phyloP scores from a whole-genome alignment of 92 coral and sea anemone species.

The Virgularia gustaviana region DNA sequence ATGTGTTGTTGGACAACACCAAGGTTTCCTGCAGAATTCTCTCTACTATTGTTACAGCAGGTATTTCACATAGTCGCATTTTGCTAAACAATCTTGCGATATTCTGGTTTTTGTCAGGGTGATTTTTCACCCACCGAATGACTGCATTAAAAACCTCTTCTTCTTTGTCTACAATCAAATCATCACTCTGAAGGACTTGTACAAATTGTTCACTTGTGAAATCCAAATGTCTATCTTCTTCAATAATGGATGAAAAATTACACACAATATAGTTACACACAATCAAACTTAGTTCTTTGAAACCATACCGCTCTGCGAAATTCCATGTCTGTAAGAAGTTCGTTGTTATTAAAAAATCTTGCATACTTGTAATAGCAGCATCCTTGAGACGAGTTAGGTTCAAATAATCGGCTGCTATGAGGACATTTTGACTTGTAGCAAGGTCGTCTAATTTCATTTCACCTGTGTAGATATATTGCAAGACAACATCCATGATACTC shows the following conservation, averaged over 20 bases:
- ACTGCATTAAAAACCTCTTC: constrained; percentile 28
- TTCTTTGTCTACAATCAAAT: constrained; percentile 25
- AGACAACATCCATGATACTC: constrained; percentile 24
- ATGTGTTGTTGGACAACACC: constrained; percentile 8
- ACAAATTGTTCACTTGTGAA: constrained; percentile 20
- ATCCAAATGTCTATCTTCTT: constrained; percentile 1
- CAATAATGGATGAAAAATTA: constrained; percentile 16
- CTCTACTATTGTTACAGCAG: constrained; percentile 5
- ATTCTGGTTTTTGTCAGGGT: background rate
- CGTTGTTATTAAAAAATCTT: constrained; percentile 22
- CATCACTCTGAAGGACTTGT: constrained; percentile 19
- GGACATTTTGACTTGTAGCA: constrained; percentile 18
- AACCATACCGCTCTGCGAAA: constrained; percentile 26
- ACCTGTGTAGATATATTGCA: constrained; percentile 31
- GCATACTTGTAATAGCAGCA: constrained; percentile 17
- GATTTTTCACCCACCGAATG: constrained; percentile 14
- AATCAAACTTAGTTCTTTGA: constrained; percentile 6
- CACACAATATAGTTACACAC: constrained; percentile 6
- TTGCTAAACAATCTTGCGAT: constrained; percentile 6
- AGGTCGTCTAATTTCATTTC: constrained; percentile 16
- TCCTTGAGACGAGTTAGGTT: constrained; percentile 4
- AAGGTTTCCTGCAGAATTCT: constrained; percentile 22
- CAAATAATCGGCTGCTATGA: constrained; percentile 30
- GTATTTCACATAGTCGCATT: constrained; percentile 19
- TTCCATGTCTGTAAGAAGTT: constrained; percentile 18